A percentile compares a stretch with the other conserved stretches of the same genome.
Evolutionary conservation across 2,797 vertebrate genomes (phyloP).

Genomic region (Acanthurus leucopareius): DNA sequence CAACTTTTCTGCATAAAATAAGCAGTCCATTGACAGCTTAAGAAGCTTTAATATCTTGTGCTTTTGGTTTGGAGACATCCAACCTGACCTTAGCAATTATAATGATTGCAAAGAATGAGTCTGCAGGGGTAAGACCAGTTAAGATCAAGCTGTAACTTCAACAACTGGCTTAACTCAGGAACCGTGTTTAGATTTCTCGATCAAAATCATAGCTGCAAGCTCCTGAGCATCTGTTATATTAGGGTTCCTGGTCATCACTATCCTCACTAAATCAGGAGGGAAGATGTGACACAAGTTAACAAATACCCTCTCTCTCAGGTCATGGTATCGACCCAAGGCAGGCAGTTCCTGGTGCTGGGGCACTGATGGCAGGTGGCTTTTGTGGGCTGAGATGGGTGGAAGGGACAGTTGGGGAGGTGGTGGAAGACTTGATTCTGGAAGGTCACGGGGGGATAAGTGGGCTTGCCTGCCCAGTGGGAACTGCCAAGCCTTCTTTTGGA

Average conservation of each 20-base stretch:
- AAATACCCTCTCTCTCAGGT: conserved; percentile 91
- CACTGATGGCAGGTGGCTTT: conserved; percentile 33
- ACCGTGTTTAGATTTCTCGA: conserved; percentile 91
- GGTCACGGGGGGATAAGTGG: conserved; percentile 50
- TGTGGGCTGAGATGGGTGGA: conserved; percentile 40
- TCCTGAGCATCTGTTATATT: conserved; percentile 94
- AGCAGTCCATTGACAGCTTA: conserved; percentile 12
- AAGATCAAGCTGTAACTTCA: conserved; percentile 4
- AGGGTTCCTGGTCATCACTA: conserved; percentile 95
- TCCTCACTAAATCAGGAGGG: conserved; percentile 91
- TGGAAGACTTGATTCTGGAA: conserved; percentile 38
- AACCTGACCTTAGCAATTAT: conserved; percentile 20
- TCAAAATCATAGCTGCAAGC: conserved; percentile 94
- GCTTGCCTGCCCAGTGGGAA: conserved; percentile 76
- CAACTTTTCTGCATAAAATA: conserved; percentile 38
- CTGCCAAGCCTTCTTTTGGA: conserved; percentile 89
- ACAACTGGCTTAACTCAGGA: conserved; percentile 81
- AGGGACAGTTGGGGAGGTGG: conserved; percentile 41
- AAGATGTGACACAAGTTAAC: conserved; percentile 96
- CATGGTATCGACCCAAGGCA: conserved; percentile 83
- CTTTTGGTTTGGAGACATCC: conserved; percentile 40
- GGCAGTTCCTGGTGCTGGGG: conserved; percentile 84
- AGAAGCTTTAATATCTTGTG: conserved; percentile 2
- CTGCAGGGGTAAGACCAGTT: conserved; percentile 12
- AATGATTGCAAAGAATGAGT: conserved; percentile 8